Percentiles rank a stretch among this genome's conserved stretches.
These are phyloP conservation scores for Coranthus polyacanthus DNA, from an alignment of 2,797 vertebrate genomes.

Conservation along the genomic window DNA sequence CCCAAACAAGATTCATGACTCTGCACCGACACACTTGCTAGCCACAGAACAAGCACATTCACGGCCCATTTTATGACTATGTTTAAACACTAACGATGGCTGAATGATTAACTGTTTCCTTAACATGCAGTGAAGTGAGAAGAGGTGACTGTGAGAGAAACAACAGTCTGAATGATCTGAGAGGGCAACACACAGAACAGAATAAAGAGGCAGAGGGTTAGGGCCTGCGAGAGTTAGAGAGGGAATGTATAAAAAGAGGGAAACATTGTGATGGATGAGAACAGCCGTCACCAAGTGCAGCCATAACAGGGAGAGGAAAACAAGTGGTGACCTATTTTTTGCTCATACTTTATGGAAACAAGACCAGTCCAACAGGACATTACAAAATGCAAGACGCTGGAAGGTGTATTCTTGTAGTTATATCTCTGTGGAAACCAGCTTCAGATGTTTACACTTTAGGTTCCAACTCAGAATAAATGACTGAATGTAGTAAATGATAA, in stretches of 20 bases:
- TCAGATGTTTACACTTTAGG: not conserved
- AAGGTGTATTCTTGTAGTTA: not conserved
- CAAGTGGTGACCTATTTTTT: constrained; percentile 72
- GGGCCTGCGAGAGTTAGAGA: too few relatives aligned
- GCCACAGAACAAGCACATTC: constrained; percentile 7
- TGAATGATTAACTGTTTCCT: constrained; percentile 40
- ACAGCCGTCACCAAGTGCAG: constrained; percentile 52
- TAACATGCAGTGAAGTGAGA: constrained; percentile 15
- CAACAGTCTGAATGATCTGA: not conserved
- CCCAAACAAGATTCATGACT: constrained; percentile 23
- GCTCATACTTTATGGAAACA: constrained; percentile 52
- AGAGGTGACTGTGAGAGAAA: not conserved
- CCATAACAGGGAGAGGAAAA: constrained; percentile 57
- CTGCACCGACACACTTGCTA: constrained; percentile 12
- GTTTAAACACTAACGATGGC: constrained; percentile 15
- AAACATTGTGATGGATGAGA: constrained; percentile 46
- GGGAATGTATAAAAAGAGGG: not conserved
- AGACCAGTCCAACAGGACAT: constrained; percentile 60
- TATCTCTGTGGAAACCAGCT: not conserved
- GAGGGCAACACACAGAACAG: not conserved
- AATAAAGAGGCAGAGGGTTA: not conserved
- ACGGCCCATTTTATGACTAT: constrained; percentile 9
- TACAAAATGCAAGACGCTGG: constrained; percentile 20
- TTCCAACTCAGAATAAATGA: not conserved
- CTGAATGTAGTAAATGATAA: constrained; percentile 1